Percentiles rank a stretch among this genome's conserved stretches.
Conservation (phyloP, 1,140 invertebrate genomes). For the Drosophila virilis region DNA sequence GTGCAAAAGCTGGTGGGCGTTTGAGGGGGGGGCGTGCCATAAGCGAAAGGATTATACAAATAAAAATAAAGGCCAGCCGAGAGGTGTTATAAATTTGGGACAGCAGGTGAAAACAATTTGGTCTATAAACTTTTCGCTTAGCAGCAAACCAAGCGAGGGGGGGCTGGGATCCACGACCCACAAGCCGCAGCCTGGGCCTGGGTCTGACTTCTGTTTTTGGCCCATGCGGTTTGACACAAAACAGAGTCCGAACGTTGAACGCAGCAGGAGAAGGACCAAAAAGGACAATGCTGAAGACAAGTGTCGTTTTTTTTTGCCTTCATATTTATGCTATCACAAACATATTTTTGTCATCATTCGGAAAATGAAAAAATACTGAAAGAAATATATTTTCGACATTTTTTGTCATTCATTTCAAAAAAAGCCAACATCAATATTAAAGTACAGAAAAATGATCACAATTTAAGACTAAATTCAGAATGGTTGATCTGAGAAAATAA, state of each 20-base stretch:
- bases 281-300: constrained; percentile 7
- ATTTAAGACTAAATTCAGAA: no score
- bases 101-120: constrained; percentile 82
- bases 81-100: constrained; percentile 79
- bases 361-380: no score
- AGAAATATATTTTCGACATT: no score
- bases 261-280: not conserved
- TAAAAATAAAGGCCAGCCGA: constrained; percentile 70
- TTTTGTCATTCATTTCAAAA: no score
- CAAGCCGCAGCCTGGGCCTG: constrained; percentile 30
- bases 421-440: no score
- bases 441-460: no score
- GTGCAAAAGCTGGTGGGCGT: constrained; percentile 64
- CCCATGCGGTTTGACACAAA: constrained; percentile 69
- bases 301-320: not conserved
- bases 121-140: constrained; percentile 81
- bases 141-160: not conserved
- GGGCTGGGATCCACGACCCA: constrained; percentile 19
- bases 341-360: no score
- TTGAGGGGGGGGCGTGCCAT: constrained; percentile 14
- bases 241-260: constrained; percentile 36
- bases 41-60: constrained; percentile 80
- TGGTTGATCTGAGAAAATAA: no score
- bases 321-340: no score
- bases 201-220: constrained; percentile 53